Conservation (phyloP, 2,113 vertebrate species). For the Hemicordylus capensis region DNA sequence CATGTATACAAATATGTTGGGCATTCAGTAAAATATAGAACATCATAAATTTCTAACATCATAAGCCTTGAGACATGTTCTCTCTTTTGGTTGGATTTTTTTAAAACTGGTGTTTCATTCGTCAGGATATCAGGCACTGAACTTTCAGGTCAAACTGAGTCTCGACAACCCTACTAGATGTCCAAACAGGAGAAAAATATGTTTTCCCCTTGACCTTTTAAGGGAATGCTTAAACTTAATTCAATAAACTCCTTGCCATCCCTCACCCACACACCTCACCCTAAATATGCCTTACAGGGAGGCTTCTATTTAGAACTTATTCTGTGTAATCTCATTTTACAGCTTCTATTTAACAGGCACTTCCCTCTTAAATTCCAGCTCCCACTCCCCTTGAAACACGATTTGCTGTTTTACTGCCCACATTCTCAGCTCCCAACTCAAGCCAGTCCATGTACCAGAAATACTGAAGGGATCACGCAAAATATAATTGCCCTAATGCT, state of each 20-base stretch:
- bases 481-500: conserved; percentile 65
- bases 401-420: conserved; percentile 71
- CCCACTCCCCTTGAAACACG: conserved; percentile 55
- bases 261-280: not conserved
- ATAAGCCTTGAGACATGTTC: no score
- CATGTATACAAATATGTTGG: no score
- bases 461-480: conserved; percentile 62
- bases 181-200: not conserved
- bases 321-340: conserved; percentile 67
- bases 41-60: no score
- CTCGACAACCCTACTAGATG: no score
- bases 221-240: conserved; percentile 7
- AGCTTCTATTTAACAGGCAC: conserved; percentile 68
- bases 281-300: conserved; percentile 25
- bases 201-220: not conserved
- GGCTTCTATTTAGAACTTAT: conserved; percentile 60
- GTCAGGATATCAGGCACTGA: no score
- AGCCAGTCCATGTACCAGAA: conserved; percentile 57
- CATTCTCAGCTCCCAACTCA: conserved; percentile 65
- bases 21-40: no score
- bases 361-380: conserved; percentile 70
- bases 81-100: no score
- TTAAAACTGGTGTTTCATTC: no score
- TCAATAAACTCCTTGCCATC: not conserved
- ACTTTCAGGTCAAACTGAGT: no score